A percentile compares a stretch with the other conserved stretches of the same genome.
phyloP scores from a whole-genome alignment of 2,113 vertebrate species.

The Acanthochromis polyacanthus region DNA sequence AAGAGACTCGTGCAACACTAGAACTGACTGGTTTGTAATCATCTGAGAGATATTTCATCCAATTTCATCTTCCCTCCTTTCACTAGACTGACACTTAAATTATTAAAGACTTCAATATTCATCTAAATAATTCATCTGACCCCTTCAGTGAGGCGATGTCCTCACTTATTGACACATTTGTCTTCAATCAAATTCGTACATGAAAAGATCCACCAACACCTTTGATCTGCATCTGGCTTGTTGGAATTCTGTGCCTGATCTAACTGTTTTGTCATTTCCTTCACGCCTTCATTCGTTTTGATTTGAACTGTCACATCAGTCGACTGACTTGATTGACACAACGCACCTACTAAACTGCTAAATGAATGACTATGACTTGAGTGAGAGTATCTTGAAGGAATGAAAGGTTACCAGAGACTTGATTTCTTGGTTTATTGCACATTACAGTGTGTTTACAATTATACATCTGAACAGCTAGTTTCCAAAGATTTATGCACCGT shows the following conservation, averaged over 20 bases:
- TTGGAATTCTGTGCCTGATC: background rate
- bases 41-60: background rate
- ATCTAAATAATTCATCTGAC: slow-evolving; percentile 13
- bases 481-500: no score
- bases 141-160: background rate
- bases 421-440: no score
- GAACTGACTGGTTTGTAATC: no score
- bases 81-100: background rate
- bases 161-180: background rate
- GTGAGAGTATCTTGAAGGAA: no score
- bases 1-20: no score
- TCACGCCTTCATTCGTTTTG: background rate
- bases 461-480: no score
- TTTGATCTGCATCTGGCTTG: slow-evolving; percentile 11
- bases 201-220: background rate
- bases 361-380: background rate
- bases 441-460: no score
- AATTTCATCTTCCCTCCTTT: background rate
- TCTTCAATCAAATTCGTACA: slow-evolving; percentile 7
- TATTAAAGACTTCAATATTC: background rate
- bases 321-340: background rate
- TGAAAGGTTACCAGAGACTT: no score
- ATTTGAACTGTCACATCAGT: background rate
- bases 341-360: background rate
- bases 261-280: slow-evolving; percentile 5